Evolutionary conservation across 1,140 invertebrate genomes (phyloP).

Genomic region (Drosophila lowei): DNA sequence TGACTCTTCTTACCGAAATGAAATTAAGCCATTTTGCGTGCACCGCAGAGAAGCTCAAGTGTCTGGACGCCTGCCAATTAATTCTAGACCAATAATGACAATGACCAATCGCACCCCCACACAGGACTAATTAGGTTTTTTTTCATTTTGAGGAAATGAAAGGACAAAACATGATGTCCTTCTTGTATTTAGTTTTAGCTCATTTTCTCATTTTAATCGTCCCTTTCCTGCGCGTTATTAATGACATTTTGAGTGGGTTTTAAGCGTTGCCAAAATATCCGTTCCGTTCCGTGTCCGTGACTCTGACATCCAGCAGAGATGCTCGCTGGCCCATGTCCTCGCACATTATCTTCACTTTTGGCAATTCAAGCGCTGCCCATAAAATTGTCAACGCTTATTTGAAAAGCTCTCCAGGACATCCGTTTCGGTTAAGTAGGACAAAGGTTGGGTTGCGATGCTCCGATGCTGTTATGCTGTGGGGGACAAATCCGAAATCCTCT

Average conservation of each 20-base stretch:
- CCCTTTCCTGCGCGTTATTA: slow-evolving; percentile 41
- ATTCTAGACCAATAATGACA: slow-evolving; percentile 17
- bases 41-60: slow-evolving; percentile 23
- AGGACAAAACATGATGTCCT: slow-evolving; percentile 18
- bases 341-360: slow-evolving; percentile 39
- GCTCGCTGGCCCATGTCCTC: slow-evolving; percentile 6
- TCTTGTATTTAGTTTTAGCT: slow-evolving; percentile 39
- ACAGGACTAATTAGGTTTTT: slow-evolving; percentile 28
- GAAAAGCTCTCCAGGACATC: slow-evolving; percentile 39
- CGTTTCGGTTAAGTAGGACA: slow-evolving; percentile 17
- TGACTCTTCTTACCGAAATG: slow-evolving; percentile 38
- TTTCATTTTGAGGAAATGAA: not conserved
- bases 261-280: slow-evolving; percentile 26
- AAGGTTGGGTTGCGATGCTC: slow-evolving; percentile 19
- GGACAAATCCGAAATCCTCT: slow-evolving; percentile 34
- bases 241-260: slow-evolving; percentile 62
- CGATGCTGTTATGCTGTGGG: not conserved
- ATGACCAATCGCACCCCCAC: slow-evolving; percentile 13
- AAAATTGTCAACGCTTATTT: slow-evolving; percentile 57
- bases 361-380: slow-evolving; percentile 37
- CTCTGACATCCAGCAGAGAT: not conserved
- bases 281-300: slow-evolving; percentile 19
- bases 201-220: slow-evolving; percentile 39
- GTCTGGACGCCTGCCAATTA: slow-evolving; percentile 33
- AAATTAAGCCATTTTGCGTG: slow-evolving; percentile 61